Percentiles rank a stretch among this genome's conserved stretches.
These are phyloP conservation scores for Polydrusus tereticollis DNA, from an alignment of 2,888 invertebrate species.

Conservation along the genomic window DNA sequence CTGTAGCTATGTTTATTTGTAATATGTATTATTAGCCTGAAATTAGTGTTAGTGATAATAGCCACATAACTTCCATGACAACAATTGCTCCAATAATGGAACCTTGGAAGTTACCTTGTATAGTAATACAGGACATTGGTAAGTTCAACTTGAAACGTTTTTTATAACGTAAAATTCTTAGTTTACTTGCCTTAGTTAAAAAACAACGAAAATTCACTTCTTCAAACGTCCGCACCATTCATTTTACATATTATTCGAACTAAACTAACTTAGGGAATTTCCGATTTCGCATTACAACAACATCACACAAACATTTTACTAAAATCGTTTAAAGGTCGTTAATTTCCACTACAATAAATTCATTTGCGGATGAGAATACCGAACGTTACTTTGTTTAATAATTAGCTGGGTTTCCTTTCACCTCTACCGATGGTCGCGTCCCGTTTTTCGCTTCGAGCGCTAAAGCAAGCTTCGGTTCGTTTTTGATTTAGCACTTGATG, in stretches of 20 bases:
- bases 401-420: conserved; percentile 40
- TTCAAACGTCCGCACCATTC: not conserved
- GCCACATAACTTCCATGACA: no score
- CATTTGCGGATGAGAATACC: conserved; percentile 22
- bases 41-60: no score
- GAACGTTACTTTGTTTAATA: conserved; percentile 23
- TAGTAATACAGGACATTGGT: not conserved
- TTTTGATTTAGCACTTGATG: no score
- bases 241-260: not conserved
- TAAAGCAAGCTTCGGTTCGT: no score
- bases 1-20: no score
- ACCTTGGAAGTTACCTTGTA: no score
- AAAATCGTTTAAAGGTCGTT: conserved; percentile 12
- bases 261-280: not conserved
- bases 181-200: not conserved
- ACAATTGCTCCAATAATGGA: no score
- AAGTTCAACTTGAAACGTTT: not conserved
- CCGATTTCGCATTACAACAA: not conserved
- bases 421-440: conserved; percentile 37
- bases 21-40: no score
- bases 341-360: conserved; percentile 11
- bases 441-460: not conserved
- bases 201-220: not conserved
- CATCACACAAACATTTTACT: not conserved
- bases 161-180: not conserved